Conservation (phyloP, 2,797 vertebrate genomes). For the Peromyscus melanophrys region DNA sequence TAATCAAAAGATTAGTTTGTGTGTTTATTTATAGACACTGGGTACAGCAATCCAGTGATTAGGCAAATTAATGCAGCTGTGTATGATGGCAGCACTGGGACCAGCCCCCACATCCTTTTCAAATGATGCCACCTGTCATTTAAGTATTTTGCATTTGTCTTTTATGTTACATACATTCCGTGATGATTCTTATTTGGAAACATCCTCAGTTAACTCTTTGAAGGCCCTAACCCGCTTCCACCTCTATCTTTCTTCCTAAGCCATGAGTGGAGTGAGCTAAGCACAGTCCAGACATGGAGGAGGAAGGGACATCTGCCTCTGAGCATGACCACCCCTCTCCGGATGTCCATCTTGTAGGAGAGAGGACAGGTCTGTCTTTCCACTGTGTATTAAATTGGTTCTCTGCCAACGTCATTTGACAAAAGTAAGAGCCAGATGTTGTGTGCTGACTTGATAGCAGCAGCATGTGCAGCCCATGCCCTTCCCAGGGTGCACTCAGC, state of each 20-base stretch:
- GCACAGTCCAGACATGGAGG: not conserved
- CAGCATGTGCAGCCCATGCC: too few species aligned
- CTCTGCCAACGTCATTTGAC: not conserved
- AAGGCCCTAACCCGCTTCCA: not conserved
- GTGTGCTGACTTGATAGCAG: not conserved
- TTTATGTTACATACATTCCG: constrained; percentile 81
- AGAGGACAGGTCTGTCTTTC: not conserved
- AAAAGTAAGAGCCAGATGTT: not conserved
- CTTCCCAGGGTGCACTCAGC: not conserved
- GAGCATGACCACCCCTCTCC: not conserved
- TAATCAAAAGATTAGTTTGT: constrained; percentile 86
- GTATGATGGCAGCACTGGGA: constrained; percentile 79
- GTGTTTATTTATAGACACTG: constrained; percentile 88
- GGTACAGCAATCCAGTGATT: constrained; percentile 88
- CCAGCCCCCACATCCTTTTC: constrained; percentile 81
- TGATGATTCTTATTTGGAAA: constrained; percentile 74
- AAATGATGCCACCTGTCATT: constrained; percentile 86
- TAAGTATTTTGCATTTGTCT: constrained; percentile 82
- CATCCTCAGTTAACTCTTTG: constrained; percentile 78
- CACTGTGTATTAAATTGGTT: not conserved
- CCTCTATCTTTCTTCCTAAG: not conserved
- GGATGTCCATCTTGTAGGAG: not conserved
- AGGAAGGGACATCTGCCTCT: not conserved
- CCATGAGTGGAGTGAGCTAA: not conserved
- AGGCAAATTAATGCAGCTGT: constrained; percentile 88